A percentile compares a stretch with the other conserved stretches of the same genome.
Evolutionary conservation across 2,113 vertebrate genomes (phyloP).

Genomic region (Alethe diademata): DNA sequence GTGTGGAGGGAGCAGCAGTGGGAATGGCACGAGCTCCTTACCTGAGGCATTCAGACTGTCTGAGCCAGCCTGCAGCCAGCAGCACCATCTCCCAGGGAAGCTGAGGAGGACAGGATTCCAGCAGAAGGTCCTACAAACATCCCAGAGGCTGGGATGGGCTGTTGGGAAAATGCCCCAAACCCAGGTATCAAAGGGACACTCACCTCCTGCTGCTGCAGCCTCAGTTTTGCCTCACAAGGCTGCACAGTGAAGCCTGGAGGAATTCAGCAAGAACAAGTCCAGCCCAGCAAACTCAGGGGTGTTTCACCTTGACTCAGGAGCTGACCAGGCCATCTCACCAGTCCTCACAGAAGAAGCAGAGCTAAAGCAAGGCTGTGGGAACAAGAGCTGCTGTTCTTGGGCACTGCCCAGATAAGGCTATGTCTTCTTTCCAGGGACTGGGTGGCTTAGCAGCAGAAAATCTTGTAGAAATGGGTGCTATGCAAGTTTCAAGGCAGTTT

Average conservation of each 20-base stretch:
- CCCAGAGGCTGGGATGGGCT: not conserved
- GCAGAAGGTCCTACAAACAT: not conserved
- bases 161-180: not conserved
- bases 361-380: not conserved
- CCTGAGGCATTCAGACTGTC: fast-evolving
- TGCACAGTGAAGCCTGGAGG: not conserved
- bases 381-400: not conserved
- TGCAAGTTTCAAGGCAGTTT: not conserved
- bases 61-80: not conserved
- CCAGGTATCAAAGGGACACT: not conserved
- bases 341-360: not conserved
- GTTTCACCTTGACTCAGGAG: not conserved
- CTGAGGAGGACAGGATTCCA: not conserved
- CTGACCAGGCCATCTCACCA: not conserved
- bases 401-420: not conserved
- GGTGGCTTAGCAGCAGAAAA: not conserved
- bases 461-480: not conserved
- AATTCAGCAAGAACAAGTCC: not conserved
- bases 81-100: not conserved
- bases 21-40: fast-evolving
- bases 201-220: not conserved
- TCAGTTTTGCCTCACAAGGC: not conserved
- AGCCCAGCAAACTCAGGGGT: not conserved
- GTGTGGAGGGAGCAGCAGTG: not conserved
- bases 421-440: not conserved